Base-by-base conservation (phyloP, 2,888 invertebrate species). In the Agonopterix arenella region DNA sequence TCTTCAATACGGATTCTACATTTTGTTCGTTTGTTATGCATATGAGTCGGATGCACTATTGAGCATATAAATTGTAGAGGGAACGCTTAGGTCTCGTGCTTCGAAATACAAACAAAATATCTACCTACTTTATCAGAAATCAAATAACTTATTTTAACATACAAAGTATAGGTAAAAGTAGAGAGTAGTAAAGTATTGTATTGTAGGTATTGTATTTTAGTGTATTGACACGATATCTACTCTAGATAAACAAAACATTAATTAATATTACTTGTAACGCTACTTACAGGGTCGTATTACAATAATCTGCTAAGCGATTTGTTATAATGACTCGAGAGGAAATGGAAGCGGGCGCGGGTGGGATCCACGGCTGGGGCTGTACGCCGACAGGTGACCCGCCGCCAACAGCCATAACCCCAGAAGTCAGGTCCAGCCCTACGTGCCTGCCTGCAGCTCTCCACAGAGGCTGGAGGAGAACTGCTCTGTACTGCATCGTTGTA, bases 401-500 rank as follows among this genome's bases (percentile, higher is more conserved):
- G 8, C 60, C 76, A 1, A 70, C 67, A 2, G 64, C 70, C 1
- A 67, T 69, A 9, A 11, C 59, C 11, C 41, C 68, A 18, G 51
- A 56, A 40, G 55, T 55, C 2, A 60, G 69, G 47, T 56, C 58
- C 44, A 62, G 59, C 37, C 61, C 62, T 43, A 60, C 63, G 41
- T 84, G 84, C 58, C 57, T 82, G 8, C 80, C 83, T 5, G 55
- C 65, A 18, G 57, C 61, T 38, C 66, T 81, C 44, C 68, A 71
- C 40, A 73, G 66, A 51, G 98, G 98, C 36, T 99, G 99, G 99
- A 91, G 98, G 58, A 97, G 98, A 76, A 92, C 96, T 71, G 96
- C 97, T 75, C 92, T 99, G 38, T 99, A 97, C 81, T 92, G 93
- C 16, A 92, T 98, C 64, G 92, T 99, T 52, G 84, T 97, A 56